These are phyloP conservation scores for Lasius platythorax DNA, from an alignment of 2,888 invertebrate species.

Conservation along the genomic window DNA sequence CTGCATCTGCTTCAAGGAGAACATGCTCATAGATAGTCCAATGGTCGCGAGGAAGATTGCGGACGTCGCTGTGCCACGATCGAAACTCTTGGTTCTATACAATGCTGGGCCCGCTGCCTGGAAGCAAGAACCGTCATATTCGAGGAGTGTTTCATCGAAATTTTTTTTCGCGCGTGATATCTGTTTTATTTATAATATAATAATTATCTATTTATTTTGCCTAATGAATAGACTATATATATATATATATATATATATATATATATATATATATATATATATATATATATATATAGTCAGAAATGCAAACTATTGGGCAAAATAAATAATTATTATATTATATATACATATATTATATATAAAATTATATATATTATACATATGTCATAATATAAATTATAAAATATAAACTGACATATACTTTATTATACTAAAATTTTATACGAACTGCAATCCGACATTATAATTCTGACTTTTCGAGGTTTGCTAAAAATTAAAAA, in stretches of 20 bases:
- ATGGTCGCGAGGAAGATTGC: conserved; percentile 81
- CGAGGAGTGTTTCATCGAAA: not conserved
- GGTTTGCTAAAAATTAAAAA: not conserved
- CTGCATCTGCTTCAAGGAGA: conserved; percentile 82
- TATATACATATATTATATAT: not conserved
- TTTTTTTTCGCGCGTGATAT: not conserved
- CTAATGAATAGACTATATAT: not conserved
- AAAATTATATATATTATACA: not conserved
- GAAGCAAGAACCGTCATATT: conserved; percentile 2
- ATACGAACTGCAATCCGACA: not conserved
- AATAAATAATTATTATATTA: not conserved
- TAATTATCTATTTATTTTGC: not conserved
- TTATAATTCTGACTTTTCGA: not conserved
- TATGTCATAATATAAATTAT: not conserved
- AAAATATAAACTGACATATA: too few species aligned
- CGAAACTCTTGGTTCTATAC: conserved; percentile 68
- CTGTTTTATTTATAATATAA: too few species aligned
- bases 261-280: not conserved
- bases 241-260: not conserved
- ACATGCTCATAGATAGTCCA: conserved; percentile 82
- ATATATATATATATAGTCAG: not conserved
- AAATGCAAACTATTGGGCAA: too few species aligned
- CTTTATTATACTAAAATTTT: not conserved
- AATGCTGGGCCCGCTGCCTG: conserved; percentile 49
- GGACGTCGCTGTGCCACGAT: conserved; percentile 77